These are phyloP conservation scores for Halocaridina rubra DNA, from an alignment of 2,888 invertebrate species.

Conservation along the genomic window DNA sequence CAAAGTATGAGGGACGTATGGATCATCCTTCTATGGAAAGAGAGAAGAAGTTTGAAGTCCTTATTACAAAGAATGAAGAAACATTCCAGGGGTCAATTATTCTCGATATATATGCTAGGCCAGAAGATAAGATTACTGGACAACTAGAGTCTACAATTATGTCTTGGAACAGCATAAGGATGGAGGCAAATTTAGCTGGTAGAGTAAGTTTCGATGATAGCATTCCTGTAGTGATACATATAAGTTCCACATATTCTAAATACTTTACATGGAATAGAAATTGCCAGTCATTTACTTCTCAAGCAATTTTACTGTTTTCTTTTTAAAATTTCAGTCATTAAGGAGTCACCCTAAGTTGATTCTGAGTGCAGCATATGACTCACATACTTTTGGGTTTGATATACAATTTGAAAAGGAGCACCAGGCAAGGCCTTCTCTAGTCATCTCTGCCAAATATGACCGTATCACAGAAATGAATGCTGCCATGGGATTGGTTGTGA, in stretches of 20 bases:
- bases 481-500: background rate
- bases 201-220: conserved; percentile 23
- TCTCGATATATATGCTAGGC: conserved; percentile 32
- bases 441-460: conserved; percentile 27
- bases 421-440: background rate
- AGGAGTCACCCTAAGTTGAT: background rate
- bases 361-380: background rate
- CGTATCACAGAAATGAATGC: background rate
- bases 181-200: conserved; percentile 4
- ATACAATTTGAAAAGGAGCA: conserved; percentile 16
- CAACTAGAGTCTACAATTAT: background rate
- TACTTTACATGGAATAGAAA: too few species aligned
- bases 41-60: background rate
- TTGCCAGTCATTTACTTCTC: too few species aligned
- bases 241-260: too few species aligned
- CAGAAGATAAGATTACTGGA: conserved; percentile 25
- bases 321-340: too few species aligned
- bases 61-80: background rate
- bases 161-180: conserved; percentile 20
- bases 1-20: background rate
- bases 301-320: too few species aligned
- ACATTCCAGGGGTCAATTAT: conserved; percentile 5
- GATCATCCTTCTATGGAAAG: background rate
- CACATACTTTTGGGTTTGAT: conserved; percentile 12
- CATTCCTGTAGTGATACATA: too few species aligned